Percentiles rank a stretch among this genome's conserved stretches.
Conservation (phyloP, 1,140 invertebrate species). For the Tribolium castaneum region DNA sequence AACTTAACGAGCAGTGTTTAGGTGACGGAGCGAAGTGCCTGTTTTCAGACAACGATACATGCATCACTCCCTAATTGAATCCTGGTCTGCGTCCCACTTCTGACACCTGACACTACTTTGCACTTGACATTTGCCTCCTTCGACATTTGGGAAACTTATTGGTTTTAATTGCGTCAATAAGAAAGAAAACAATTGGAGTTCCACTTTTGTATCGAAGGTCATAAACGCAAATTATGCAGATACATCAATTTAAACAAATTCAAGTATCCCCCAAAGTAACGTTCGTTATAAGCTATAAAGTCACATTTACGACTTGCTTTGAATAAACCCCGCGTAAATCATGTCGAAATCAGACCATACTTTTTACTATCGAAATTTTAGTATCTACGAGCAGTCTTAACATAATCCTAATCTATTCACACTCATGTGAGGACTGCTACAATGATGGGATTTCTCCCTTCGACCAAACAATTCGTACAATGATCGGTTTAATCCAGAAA, state of each 20-base stretch:
- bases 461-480: neutral
- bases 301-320: constrained; percentile 48
- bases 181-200: neutral
- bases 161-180: constrained; percentile 19
- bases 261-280: constrained; percentile 45
- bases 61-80: constrained; percentile 57
- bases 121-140: constrained; percentile 53
- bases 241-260: constrained; percentile 22
- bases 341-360: constrained; percentile 44
- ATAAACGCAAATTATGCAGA: constrained; percentile 1
- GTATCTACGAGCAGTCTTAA: constrained; percentile 49
- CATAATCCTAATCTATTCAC: constrained; percentile 55
- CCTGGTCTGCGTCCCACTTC: constrained; percentile 46
- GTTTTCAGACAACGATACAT: constrained; percentile 50
- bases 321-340: constrained; percentile 50
- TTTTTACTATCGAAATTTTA: constrained; percentile 52
- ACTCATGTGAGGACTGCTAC: constrained; percentile 39
- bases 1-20: constrained; percentile 59
- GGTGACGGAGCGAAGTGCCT: constrained; percentile 55
- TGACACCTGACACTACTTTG: constrained; percentile 57
- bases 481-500: neutral
- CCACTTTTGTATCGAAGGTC: neutral
- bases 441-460: neutral
- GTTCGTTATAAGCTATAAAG: constrained; percentile 53
- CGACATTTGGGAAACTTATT: constrained; percentile 44